Evolutionary conservation across 2,797 vertebrate genomes (phyloP).

Genomic region (Botia kubotai): DNA sequence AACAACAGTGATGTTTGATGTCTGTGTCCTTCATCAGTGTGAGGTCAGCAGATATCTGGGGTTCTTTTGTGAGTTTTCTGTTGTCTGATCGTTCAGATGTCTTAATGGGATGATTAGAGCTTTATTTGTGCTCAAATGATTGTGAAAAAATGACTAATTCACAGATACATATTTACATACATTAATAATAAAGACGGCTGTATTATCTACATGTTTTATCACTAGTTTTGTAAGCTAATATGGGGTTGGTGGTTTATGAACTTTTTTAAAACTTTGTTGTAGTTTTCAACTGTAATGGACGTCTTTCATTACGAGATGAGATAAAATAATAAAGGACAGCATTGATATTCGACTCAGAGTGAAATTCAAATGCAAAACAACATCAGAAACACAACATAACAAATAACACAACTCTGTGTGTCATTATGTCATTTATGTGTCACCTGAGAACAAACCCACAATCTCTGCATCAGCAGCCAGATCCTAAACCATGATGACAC

Average conservation of each 20-base stretch:
- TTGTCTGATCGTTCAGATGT: neutral
- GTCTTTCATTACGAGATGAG: slow-evolving; percentile 20
- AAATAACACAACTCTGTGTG: neutral
- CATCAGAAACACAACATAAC: no score
- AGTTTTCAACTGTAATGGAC: slow-evolving; percentile 36
- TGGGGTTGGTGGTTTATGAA: slow-evolving; percentile 9
- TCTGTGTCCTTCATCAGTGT: neutral
- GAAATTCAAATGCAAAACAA: neutral
- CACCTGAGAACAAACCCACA: neutral
- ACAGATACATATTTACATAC: neutral
- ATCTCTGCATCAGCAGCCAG: neutral
- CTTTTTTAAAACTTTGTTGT: neutral
- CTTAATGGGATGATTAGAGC: neutral
- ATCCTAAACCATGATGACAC: slow-evolving; percentile 14
- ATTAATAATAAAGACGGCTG: neutral
- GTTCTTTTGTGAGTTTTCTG: neutral
- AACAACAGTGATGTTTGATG: slow-evolving; percentile 33
- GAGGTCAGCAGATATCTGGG: neutral
- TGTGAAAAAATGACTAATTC: neutral
- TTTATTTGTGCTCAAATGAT: slow-evolving; percentile 1
- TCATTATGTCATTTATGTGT: neutral
- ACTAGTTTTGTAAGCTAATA: neutral
- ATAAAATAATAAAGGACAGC: slow-evolving; percentile 49
- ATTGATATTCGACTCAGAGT: slow-evolving; percentile 38
- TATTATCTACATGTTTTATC: neutral